Base-by-base conservation (phyloP, 2,797 vertebrate genomes). In the Lateolabrax maculatus region DNA sequence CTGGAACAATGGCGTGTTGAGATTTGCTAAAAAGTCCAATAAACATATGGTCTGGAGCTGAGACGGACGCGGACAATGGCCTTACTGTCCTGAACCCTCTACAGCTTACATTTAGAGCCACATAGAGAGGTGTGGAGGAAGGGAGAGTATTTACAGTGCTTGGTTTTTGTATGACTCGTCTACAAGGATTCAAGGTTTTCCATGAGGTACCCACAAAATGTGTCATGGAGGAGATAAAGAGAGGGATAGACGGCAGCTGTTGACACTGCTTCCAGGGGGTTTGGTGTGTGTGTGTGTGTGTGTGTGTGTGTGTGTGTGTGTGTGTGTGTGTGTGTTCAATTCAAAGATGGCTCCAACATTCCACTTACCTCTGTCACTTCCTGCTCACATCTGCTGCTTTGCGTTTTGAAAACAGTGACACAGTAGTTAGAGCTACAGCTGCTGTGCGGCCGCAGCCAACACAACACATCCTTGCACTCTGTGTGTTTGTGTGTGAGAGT, bases 361-460 rank as follows among this genome's bases (percentile, higher is more conserved):
- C 94, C 96, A 96, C 97, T 98, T 96, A 99, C 98, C 97, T 97
- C 96, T 7, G 96, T 97, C 94, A 98, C 95, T 95, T 98, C 98
- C 95, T 87, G 96, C 95, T 96, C 97, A 99, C 95, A 98, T 97
- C 98, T 98, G 97, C 96, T 89, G 93, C 89, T 86, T 93, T 91
- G 90, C 74, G 71, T 92, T 89, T 86, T 80, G 37, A 92, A 94
- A 91, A 93, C 87, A 94, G 89, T 83, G 86, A 93, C 89, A 94
- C 65, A 92, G 78, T 75, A 74, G 90, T 94, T 94, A 94, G 89
- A 88, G 85, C 84, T 78, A 69, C 85, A 92, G 88, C 92, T 93
- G 90, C 84, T 75, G 78, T 71, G 9, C 46, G 37, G 76, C 46
- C 61, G 65, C 69, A 63, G 61, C 85, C 82, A 80, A 80, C 78